These are phyloP conservation scores for Carettochelys insculpta DNA, from an alignment of 2,113 vertebrate genomes.

Conservation along the genomic window DNA sequence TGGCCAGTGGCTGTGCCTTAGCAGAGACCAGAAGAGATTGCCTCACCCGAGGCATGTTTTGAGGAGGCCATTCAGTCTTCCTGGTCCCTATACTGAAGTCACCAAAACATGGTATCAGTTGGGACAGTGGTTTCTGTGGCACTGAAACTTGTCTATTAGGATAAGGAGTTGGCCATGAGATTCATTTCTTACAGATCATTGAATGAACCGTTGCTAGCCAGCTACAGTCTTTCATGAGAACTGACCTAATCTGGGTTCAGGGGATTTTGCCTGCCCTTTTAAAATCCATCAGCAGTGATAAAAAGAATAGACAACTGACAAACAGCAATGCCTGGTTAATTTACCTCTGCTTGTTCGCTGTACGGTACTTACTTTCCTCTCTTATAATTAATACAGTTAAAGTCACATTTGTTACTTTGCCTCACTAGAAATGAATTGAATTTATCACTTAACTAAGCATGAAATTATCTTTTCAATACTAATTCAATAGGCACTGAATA, in stretches of 20 bases:
- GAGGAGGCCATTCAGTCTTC: background rate
- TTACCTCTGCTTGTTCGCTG: background rate
- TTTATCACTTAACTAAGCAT: slow-evolving; percentile 74
- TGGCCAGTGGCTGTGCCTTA: background rate
- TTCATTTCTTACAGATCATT: fast-evolving
- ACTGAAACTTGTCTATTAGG: background rate
- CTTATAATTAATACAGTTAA: slow-evolving; percentile 33
- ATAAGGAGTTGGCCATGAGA: background rate
- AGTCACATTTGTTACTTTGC: slow-evolving; percentile 61
- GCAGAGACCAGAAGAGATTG: background rate
- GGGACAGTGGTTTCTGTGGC: background rate
- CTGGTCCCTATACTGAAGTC: background rate
- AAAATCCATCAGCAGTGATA: background rate
- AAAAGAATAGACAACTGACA: background rate
- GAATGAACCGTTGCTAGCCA: background rate
- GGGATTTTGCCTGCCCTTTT: background rate
- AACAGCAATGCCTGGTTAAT: background rate
- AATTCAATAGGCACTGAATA: slow-evolving; percentile 70
- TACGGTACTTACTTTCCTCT: background rate
- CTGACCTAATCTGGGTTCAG: background rate
- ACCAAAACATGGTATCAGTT: background rate
- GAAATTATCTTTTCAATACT: slow-evolving; percentile 79
- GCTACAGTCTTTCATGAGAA: background rate
- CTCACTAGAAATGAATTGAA: slow-evolving; percentile 71
- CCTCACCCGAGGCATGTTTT: background rate